Evolutionary conservation across 2,888 invertebrate genomes (phyloP), one percentile per base, ranked within the genome.

Genomic region (Microdon myrmicae): DNA sequence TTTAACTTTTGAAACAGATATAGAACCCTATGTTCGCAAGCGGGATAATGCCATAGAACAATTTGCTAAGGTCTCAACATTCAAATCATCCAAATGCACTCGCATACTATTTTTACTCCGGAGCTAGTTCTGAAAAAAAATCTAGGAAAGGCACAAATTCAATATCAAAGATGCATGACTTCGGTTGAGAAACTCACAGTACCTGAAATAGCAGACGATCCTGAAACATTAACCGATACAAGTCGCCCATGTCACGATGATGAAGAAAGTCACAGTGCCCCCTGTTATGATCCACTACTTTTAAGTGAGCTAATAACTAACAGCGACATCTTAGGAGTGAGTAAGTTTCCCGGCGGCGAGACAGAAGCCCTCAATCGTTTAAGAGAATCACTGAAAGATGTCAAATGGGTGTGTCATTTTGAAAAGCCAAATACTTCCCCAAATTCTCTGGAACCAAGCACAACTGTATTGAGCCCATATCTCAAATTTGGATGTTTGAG

Each of bases 341-440:
- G 81, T 35, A 83, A 85, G 34, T 87, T 82, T 77, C 83, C 82
- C 8, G 87, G 78, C 1, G 87, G 87, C 25, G 87, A 87, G 80
- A 83, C 82, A 0, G 87, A 87, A 75, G 87, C 81, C 1, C 66
- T 87, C 7, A 81, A 77, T 22, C 81, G 87, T 49, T 74, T 87
- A 43, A 70, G 83, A 34, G 71, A 75, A 14, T 82, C 82, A 22
- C 78, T 87, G 71, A 71, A 74, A 1, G 81, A 81, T 59, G 85
- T 83, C 58, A 81, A 85, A 28, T 90, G 89, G 88, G 86, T 90
- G 2, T 87, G 88, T 37, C 83, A 83, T 67, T 90, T 90, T 82
- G 89, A 89, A 70, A 87, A 88, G 70, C 90, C 90, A 0, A 87
- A 88, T 55, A 87, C 89, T 54, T 83, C 87, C 1, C 87, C 89